Evolutionary conservation across 2,797 vertebrate genomes (phyloP).

Genomic region (Sphaeramia orbicularis): DNA sequence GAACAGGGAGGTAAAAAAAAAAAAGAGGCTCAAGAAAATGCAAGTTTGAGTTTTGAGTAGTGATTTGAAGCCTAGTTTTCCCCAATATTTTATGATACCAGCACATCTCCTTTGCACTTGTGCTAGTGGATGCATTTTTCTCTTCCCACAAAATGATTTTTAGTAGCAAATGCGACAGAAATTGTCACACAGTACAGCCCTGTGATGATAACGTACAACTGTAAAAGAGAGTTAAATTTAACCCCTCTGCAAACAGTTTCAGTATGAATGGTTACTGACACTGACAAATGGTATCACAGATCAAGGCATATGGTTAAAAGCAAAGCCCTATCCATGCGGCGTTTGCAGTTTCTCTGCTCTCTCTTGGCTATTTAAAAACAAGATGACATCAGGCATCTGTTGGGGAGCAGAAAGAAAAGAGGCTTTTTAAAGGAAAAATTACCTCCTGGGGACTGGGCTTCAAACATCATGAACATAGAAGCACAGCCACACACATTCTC

Average conservation of each 20-base stretch:
- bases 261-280: constrained; percentile 39
- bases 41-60: too few species aligned
- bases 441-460: constrained; percentile 51
- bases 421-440: constrained; percentile 52
- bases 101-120: too few species aligned
- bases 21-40: too few species aligned
- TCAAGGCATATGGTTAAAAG: constrained; percentile 60
- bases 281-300: constrained; percentile 60
- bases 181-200: too few species aligned
- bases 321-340: constrained; percentile 39
- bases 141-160: too few species aligned
- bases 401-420: constrained; percentile 45
- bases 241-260: constrained; percentile 28
- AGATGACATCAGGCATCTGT: constrained; percentile 76
- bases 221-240: constrained; percentile 20
- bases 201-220: not conserved
- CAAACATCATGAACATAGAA: constrained; percentile 46
- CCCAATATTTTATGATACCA: too few species aligned
- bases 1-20: too few species aligned
- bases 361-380: constrained; percentile 59
- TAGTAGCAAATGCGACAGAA: too few species aligned
- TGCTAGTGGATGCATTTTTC: too few species aligned
- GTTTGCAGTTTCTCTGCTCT: constrained; percentile 50
- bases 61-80: too few species aligned
- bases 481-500: constrained; percentile 31